Evolutionary conservation across 2,113 vertebrate genomes (phyloP).

Genomic region (Pelodiscus sinensis): DNA sequence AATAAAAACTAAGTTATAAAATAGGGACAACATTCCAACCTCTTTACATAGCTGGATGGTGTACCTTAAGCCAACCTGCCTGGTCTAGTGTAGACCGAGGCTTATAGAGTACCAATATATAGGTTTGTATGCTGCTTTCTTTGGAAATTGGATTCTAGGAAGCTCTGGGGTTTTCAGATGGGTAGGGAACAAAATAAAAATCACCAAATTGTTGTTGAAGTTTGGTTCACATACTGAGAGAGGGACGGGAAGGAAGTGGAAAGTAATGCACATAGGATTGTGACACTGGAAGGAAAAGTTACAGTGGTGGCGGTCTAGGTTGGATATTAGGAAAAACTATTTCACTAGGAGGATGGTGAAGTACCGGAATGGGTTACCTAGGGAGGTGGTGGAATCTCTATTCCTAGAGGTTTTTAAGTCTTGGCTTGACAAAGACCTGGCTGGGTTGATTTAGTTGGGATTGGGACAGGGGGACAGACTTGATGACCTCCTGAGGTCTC

Average conservation of each 20-base stretch:
- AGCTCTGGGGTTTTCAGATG: not conserved
- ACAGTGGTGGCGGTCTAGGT: too few species aligned
- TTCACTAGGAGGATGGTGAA: too few species aligned
- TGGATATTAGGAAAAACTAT: too few species aligned
- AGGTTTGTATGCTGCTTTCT: not conserved
- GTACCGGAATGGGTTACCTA: too few species aligned
- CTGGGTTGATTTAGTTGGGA: too few species aligned
- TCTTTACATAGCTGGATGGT: not conserved
- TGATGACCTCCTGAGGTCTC: too few species aligned
- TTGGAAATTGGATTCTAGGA: not conserved
- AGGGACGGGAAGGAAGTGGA: not conserved
- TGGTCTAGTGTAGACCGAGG: too few species aligned
- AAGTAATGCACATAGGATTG: not conserved
- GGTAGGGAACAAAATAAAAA: not conserved
- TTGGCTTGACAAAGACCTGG: too few species aligned
- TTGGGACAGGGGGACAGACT: too few species aligned
- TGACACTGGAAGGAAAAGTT: slow-evolving; percentile 2
- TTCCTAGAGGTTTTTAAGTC: too few species aligned
- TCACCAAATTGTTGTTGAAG: not conserved
- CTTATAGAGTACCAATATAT: not conserved
- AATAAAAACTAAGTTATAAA: slow-evolving; percentile 1
- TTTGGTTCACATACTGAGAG: not conserved
- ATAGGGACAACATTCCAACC: not conserved
- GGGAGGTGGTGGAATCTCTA: too few species aligned
- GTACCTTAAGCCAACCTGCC: too few species aligned